Base-by-base conservation (phyloP, 2,888 invertebrate genomes). In the Oxytorus armatus region DNA sequence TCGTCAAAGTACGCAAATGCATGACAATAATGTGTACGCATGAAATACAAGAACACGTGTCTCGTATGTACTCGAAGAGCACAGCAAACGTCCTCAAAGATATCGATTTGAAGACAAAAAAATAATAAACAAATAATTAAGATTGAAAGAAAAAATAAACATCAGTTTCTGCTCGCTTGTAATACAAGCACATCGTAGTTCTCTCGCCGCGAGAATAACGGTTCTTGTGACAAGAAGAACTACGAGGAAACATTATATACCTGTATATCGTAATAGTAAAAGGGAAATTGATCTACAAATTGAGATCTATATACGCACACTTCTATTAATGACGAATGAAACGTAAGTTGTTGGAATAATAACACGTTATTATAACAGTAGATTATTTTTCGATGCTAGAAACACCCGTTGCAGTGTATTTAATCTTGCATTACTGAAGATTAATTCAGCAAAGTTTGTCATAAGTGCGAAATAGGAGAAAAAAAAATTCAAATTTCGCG, bases 151-250 rank as follows among this genome's bases (percentile, higher is more conserved):
- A 25, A 39, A 23, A 11, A 11, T 65, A 72, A 18, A 77, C 29
- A 57, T 51, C 25, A 65, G 39, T 18, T 49, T 65, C 51, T 77
- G 70, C 63, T 39, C 49, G 44, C 18, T 44, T 51, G 57, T 65
- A 70, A 77, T 36, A 69, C 55, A 39, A 65, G 53, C 25, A 33
- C 14, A 16, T 18, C 10, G 21, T 10, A 39, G 49, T 1, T n/a
- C 16, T 21, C 36, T 51, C 51, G 49, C 21, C 14, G 14, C 4
- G 11, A 8, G 55, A 63, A 76, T 69, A 76, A 61, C 69, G 77
- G 53, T 65, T 65, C 18, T 49, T 16, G 42, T 44, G 29, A 16
- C 25, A 63, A 14, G 16, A 11, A 10, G 29, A 74, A 18, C 53
- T 11, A 10, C 53, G 53, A 16, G 14, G n/a, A 25, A 47, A n/a